These are phyloP conservation scores for Dryobates pubescens DNA, from an alignment of 2,797 vertebrate species.

Conservation along the genomic window DNA sequence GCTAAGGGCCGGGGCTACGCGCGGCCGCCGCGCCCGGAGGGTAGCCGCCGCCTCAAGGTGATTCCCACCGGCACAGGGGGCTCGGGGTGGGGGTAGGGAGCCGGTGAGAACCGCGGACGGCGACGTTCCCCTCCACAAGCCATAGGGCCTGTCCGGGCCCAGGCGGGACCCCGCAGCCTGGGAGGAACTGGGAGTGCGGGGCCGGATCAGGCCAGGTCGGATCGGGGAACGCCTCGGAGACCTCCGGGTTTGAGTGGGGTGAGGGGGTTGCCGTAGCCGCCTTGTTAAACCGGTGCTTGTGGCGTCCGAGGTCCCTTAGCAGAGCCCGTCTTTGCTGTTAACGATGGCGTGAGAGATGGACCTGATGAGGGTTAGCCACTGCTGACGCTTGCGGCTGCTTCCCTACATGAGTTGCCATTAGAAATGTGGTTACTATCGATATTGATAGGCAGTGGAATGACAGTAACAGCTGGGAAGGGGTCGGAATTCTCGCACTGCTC, in stretches of 20 bases:
- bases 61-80: background rate
- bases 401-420: accelerated
- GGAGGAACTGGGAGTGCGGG: background rate
- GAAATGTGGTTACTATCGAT: too few species aligned
- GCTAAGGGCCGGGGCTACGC: background rate
- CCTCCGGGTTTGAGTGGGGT: background rate
- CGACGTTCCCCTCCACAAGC: too few species aligned
- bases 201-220: too few species aligned
- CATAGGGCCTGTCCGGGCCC: background rate
- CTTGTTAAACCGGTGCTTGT: background rate
- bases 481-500: accelerated
- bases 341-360: accelerated
- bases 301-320: too few species aligned
- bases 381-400: too few species aligned
- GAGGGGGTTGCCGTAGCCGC: background rate
- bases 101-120: accelerated
- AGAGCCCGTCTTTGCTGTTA: too few species aligned
- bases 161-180: background rate
- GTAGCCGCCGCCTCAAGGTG: background rate
- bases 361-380: accelerated
- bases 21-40: background rate
- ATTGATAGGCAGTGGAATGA: accelerated
- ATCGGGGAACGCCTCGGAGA: too few species aligned
- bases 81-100: background rate
- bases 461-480: background rate